phyloP scores from a whole-genome alignment of 2,888 invertebrate genomes.

The Synergus japonicus region DNA sequence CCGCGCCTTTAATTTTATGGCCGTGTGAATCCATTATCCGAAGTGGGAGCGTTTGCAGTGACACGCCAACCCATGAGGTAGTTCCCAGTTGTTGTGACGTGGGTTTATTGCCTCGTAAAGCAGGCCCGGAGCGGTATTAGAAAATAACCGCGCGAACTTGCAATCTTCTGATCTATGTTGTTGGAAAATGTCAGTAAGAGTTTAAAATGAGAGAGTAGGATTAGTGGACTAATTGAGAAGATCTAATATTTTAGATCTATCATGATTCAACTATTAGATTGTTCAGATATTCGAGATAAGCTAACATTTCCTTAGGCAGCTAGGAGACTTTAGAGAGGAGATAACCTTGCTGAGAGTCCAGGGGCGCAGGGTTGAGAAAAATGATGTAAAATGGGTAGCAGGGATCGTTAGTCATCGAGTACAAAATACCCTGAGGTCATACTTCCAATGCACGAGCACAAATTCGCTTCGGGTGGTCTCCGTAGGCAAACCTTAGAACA shows the following conservation, averaged over 20 bases:
- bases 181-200: too few relatives aligned
- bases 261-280: background rate
- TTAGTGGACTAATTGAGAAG: background rate
- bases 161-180: slow-evolving; percentile 33
- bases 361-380: slow-evolving; percentile 45
- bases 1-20: slow-evolving; percentile 75
- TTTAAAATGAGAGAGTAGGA: background rate
- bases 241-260: slow-evolving; percentile 27
- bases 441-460: slow-evolving; percentile 55
- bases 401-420: slow-evolving; percentile 47
- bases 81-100: slow-evolving; percentile 65
- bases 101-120: slow-evolving; percentile 76
- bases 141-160: slow-evolving; percentile 67
- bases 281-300: slow-evolving; percentile 24
- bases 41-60: slow-evolving; percentile 67
- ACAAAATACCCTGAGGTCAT: slow-evolving; percentile 51
- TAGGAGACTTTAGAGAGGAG: background rate
- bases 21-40: slow-evolving; percentile 73
- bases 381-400: slow-evolving; percentile 45
- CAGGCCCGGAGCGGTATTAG: slow-evolving; percentile 68
- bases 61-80: slow-evolving; percentile 53
- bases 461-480: slow-evolving; percentile 58
- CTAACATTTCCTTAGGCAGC: slow-evolving; percentile 14
- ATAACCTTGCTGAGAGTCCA: slow-evolving; percentile 48
- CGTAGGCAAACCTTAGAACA: background rate